Conservation (phyloP, 2,888 invertebrate genomes). For the Caenorhabditis sp. region DNA sequence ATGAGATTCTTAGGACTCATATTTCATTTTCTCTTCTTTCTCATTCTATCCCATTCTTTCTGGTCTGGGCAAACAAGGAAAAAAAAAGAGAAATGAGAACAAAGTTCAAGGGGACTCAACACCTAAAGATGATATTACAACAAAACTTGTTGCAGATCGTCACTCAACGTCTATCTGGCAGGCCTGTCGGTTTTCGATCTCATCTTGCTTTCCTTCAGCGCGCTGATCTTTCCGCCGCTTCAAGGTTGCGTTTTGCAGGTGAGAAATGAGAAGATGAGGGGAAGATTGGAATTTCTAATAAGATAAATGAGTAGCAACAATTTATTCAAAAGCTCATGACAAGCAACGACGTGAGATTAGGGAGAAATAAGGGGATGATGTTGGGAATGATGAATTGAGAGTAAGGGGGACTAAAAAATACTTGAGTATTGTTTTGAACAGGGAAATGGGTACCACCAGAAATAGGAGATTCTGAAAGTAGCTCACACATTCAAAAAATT, state of each 20-base stretch:
- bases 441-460: too few relatives aligned
- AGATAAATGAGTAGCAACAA: slow-evolving; percentile 28
- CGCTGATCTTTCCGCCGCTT: slow-evolving; percentile 80
- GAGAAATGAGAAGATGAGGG: not conserved
- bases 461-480: too few relatives aligned
- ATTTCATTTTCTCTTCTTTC: slow-evolving; percentile 2
- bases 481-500: too few relatives aligned
- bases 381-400: too few relatives aligned
- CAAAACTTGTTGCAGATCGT: slow-evolving; percentile 71
- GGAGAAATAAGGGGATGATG: not conserved
- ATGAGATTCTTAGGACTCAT: slow-evolving; percentile 17
- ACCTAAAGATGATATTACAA: not conserved
- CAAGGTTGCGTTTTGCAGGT: slow-evolving; percentile 73
- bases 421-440: too few relatives aligned
- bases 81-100: not conserved
- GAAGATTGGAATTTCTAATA: slow-evolving; percentile 44
- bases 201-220: slow-evolving; percentile 77
- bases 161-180: slow-evolving; percentile 82
- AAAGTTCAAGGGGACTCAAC: slow-evolving; percentile 11
- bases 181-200: slow-evolving; percentile 82
- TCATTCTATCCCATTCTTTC: not conserved
- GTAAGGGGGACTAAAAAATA: too few relatives aligned
- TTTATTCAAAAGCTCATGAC: slow-evolving; percentile 46
- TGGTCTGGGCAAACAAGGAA: not conserved
- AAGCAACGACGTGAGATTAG: slow-evolving; percentile 19